Conservation (phyloP, 2,797 vertebrate species). For the Protosalanx chinensis region DNA sequence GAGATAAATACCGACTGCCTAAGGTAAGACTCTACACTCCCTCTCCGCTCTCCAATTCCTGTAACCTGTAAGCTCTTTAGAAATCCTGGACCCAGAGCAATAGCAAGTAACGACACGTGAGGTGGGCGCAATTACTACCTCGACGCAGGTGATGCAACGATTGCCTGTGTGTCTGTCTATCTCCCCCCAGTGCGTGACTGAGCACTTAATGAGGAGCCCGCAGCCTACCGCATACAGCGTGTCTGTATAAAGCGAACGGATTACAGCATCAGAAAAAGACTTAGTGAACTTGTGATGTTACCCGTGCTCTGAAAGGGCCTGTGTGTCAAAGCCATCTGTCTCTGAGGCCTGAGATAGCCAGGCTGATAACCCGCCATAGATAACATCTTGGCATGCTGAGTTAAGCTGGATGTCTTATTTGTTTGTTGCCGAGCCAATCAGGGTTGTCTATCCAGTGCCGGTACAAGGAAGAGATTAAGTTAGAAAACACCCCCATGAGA, state of each 20-base stretch:
- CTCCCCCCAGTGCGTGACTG: neutral
- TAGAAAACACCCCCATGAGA: too few relatives aligned
- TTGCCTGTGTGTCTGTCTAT: neutral
- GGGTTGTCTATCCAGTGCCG: neutral
- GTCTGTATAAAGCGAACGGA: slow-evolving; percentile 16
- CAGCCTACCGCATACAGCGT: neutral
- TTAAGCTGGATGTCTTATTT: neutral
- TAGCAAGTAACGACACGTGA: neutral
- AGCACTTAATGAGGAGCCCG: neutral
- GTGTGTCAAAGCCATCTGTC: neutral
- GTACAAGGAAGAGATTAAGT: neutral
- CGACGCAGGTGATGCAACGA: neutral
- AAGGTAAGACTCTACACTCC: slow-evolving; percentile 77
- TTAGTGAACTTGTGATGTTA: slow-evolving; percentile 1
- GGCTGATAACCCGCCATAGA: neutral
- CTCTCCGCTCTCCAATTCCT: neutral
- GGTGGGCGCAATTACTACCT: neutral
- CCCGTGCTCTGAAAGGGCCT: neutral
- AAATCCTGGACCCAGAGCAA: neutral
- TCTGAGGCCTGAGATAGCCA: neutral
- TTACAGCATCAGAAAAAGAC: slow-evolving; percentile 22
- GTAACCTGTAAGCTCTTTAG: neutral
- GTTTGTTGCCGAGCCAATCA: neutral
- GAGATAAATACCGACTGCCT: slow-evolving; percentile 94
- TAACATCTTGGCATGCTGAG: neutral